Evolutionary conservation across 2,888 invertebrate species (phyloP).

Genomic region (Cylindroiulus punctatus): DNA sequence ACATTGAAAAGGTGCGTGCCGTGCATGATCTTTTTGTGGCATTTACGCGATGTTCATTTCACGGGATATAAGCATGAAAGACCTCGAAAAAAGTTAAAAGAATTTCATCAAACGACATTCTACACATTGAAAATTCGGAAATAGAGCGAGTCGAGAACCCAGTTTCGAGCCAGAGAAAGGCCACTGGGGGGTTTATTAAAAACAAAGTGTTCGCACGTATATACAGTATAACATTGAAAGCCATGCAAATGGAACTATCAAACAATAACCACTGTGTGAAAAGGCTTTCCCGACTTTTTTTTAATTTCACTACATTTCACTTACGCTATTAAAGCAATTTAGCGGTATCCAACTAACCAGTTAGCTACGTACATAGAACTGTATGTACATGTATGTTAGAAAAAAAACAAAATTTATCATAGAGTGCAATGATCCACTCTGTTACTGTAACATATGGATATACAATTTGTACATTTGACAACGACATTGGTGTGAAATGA

Average conservation of each 20-base stretch:
- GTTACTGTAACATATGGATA: too few relatives aligned
- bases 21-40: conserved; percentile 27
- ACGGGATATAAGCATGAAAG: conserved; percentile 2
- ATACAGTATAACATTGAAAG: background rate
- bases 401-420: too few relatives aligned
- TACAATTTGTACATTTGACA: too few relatives aligned
- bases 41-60: conserved; percentile 15
- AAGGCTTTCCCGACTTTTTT: background rate
- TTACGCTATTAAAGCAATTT: too few relatives aligned
- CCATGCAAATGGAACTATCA: background rate
- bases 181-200: conserved; percentile 33
- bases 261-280: background rate
- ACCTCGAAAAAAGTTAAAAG: conserved; percentile 36
- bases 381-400: too few relatives aligned
- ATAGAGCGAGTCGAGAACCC: conserved; percentile 22
- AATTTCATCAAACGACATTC: background rate
- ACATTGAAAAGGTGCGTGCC: conserved; percentile 5
- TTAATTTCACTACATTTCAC: background rate
- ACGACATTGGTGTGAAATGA: too few relatives aligned
- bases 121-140: background rate
- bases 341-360: too few relatives aligned
- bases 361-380: too few relatives aligned
- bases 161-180: background rate
- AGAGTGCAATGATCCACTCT: too few relatives aligned
- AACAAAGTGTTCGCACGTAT: background rate